phyloP scores from a whole-genome alignment of 2,888 invertebrate genomes.

The Mythimna ferrago region DNA sequence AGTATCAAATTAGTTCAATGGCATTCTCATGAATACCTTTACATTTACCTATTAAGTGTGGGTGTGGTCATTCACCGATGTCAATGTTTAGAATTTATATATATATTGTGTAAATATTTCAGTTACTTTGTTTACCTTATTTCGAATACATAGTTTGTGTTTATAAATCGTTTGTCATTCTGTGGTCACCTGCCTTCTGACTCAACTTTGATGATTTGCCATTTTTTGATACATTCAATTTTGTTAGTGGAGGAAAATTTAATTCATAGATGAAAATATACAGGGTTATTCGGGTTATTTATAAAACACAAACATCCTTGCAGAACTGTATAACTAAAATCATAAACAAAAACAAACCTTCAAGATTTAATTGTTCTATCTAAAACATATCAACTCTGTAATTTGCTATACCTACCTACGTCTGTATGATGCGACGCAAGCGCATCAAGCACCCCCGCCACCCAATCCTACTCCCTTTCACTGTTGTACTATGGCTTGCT shows the following conservation, averaged over 20 bases:
- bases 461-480: no score
- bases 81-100: slow-evolving; percentile 9
- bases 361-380: no score
- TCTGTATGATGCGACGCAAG: no score
- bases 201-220: not conserved
- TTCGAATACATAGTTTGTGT: not conserved
- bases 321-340: no score
- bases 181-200: not conserved
- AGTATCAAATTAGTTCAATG: slow-evolving; percentile 22
- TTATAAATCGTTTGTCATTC: not conserved
- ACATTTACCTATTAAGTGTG: not conserved
- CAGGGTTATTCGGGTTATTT: no score
- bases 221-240: not conserved
- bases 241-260: slow-evolving; percentile 2
- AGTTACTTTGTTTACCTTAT: not conserved
- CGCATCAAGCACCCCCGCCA: no score
- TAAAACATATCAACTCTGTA: no score
- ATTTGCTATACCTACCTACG: no score
- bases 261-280: slow-evolving; percentile 1
- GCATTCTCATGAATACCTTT: slow-evolving; percentile 17
- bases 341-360: no score
- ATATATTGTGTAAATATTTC: not conserved
- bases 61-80: slow-evolving; percentile 16
- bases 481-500: no score
- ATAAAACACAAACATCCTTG: no score